These are phyloP conservation scores for Drosophila bifasciata DNA, from an alignment of 1,140 invertebrate genomes.

Conservation along the genomic window DNA sequence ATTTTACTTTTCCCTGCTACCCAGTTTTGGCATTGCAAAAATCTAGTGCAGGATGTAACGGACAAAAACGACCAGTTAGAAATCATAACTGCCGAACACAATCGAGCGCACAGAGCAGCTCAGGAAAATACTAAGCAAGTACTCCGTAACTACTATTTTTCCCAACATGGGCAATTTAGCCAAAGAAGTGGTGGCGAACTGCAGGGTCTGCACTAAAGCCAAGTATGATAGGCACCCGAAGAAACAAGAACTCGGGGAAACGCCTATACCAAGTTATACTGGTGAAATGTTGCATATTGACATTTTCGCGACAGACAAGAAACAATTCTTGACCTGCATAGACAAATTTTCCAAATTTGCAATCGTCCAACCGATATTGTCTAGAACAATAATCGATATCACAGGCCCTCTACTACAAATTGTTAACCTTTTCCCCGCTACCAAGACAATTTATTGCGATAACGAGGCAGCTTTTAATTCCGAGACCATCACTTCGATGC, in stretches of 20 bases:
- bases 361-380: constrained; percentile 23
- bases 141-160: constrained; percentile 37
- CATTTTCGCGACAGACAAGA: constrained; percentile 27
- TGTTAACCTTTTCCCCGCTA: constrained; percentile 23
- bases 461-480: constrained; percentile 38
- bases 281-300: constrained; percentile 39
- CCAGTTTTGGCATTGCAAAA: constrained; percentile 24
- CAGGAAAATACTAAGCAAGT: constrained; percentile 39
- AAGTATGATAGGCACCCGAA: constrained; percentile 31
- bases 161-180: constrained; percentile 35
- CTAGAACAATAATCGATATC: constrained; percentile 25
- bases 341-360: constrained; percentile 42
- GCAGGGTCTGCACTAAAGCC: constrained; percentile 20
- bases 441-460: constrained; percentile 33
- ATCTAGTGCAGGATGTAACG: constrained; percentile 11
- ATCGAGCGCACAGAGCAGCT: constrained; percentile 21
- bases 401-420: constrained; percentile 13
- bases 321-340: constrained; percentile 27
- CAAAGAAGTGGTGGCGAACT: constrained; percentile 32
- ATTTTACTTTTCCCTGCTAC: constrained; percentile 23
- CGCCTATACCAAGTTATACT: constrained; percentile 15
- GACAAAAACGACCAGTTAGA: constrained; percentile 18
- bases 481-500: constrained; percentile 18
- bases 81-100: constrained; percentile 23
- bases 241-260: constrained; percentile 23